Percentiles rank a stretch among this genome's conserved stretches.
Evolutionary conservation across 2,797 vertebrate species (phyloP).

Genomic region (Trachurus trachurus): DNA sequence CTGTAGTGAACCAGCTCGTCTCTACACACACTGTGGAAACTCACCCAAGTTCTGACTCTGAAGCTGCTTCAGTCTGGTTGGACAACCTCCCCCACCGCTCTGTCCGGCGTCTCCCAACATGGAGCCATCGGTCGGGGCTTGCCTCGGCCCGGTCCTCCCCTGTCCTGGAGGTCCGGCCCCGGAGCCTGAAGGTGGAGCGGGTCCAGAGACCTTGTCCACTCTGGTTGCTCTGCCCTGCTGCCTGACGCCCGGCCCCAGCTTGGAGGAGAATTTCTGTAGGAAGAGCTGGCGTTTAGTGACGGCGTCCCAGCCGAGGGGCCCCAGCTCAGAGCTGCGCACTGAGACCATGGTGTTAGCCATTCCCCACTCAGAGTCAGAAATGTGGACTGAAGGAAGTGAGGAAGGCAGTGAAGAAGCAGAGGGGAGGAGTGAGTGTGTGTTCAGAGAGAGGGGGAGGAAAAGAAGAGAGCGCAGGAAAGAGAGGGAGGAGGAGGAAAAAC

Average conservation of each 20-base stretch:
- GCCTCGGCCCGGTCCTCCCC: constrained; percentile 47
- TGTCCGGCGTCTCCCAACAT: constrained; percentile 44
- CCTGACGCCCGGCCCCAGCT: constrained; percentile 68
- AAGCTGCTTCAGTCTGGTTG: constrained; percentile 54
- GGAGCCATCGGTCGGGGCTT: constrained; percentile 42
- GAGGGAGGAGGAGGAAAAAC: constrained; percentile 44
- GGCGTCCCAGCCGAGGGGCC: constrained; percentile 75
- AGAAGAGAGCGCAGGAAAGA: constrained; percentile 36
- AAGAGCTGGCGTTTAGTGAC: constrained; percentile 80
- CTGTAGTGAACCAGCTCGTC: constrained; percentile 1
- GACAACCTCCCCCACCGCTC: constrained; percentile 51
- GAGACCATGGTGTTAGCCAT: constrained; percentile 85
- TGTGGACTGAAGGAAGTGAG: constrained; percentile 48
- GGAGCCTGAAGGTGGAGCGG: constrained; percentile 38
- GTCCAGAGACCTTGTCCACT: constrained; percentile 44
- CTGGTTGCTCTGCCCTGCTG: constrained; percentile 49
- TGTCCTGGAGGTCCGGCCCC: constrained; percentile 57
- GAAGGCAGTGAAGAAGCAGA: constrained; percentile 55
- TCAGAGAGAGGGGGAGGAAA: constrained; percentile 51
- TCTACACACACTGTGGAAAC: constrained; percentile 30
- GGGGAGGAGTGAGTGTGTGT: constrained; percentile 66
- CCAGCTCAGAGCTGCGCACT: constrained; percentile 74
- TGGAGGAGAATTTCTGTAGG: constrained; percentile 83
- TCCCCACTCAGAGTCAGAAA: constrained; percentile 57
- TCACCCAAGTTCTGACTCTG: constrained; percentile 69